Base-by-base conservation (phyloP, 2,888 invertebrate species). In the Parnassius smintheus region DNA sequence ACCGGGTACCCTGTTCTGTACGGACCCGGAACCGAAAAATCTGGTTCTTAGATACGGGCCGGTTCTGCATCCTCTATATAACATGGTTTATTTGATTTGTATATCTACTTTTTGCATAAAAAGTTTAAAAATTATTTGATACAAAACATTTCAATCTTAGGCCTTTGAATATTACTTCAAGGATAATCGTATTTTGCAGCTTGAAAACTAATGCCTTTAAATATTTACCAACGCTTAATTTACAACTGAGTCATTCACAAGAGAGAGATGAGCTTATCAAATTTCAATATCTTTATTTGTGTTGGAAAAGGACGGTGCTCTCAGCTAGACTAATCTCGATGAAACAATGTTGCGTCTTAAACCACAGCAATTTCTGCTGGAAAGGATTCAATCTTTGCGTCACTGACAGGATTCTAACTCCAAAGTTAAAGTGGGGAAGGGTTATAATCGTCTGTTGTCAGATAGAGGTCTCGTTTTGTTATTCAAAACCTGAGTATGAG, bases 261-360 rank as follows among this genome's bases (percentile, higher is more conserved):
- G 84, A 85, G 75, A 81, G 83, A 83, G 82, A 81, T 71, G 72
- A 76, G 73, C 75, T 85, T 88, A 90, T 89, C 88, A 81, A 84
- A 84, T 85, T 86, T 86, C 87, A 85, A 89, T 89, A 89, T 88
- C 86, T 90, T 87, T 86, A 90, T 88, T 86, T 81, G 82, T 77
- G 83, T 80, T 80, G 79, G 86, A 86, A 82, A 84, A 84, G 86
- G 88, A 89, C 81, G 80, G 79, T 82, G 83, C 80, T 82, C 80
- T 78, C 72, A 77, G 76, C 83, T 75, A 76, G 70, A 83, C 82
- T 87, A 87, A 89, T 88, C 86, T 88, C 77, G 82, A 84, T 80
- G 79, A 74, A 84, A 90, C 88, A 89, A 86, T 84, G 88, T 90
- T 84, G 87, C 83, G 78, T 78, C 86, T 87, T 83, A 86, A 87